Evolutionary conservation across 2,113 vertebrate species (phyloP), one percentile per base, ranked within the genome.

Genomic region (Chiloscyllium plagiosum): DNA sequence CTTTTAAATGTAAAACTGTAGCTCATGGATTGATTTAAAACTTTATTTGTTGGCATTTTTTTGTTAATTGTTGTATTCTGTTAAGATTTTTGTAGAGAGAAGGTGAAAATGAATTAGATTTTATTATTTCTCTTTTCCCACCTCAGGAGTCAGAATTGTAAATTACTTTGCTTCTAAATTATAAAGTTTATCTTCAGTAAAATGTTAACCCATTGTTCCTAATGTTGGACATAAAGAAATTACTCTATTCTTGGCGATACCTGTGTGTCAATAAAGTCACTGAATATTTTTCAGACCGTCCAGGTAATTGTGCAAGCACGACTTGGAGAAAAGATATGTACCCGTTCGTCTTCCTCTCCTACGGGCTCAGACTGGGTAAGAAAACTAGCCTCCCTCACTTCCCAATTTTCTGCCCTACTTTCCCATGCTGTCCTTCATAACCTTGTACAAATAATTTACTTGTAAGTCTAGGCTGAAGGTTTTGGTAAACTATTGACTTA

Each of bases 301-400:
- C 99, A 99, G 97, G 99, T 99, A 96, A 99, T 99, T 96, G 99
- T 99, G 96, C 99, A 99, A 97, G 98, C 99, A 96, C 98, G 99
- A 94, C 98, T 99, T 8, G 99, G 99, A 96, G 99, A 99, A 97
- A 99, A 99, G 97, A 99, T 99, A 96, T 98, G 98, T 96, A 99
- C 99, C 95, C 98, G 98, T 83, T 99, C 99, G 0, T 99, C 98
- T 0, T 99, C 99, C 7, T 99, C 99, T 22, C 99, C 99, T n/a
- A 99, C 99, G 24, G 99, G 99, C 96, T 99, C 99, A 96, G 99
- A 99, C 69, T 99, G 99, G 99, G 99, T 99, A 98, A 98, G 96
- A 96, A 86, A 95, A 66, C n/a, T 42, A 42, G 37, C n/a, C n/a
- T 37, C 17, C 6, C 29, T 0, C 8, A 0, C 47, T 24, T 47